Base-by-base conservation (phyloP, 2,797 vertebrate species). In the Enteromius argenteus region DNA sequence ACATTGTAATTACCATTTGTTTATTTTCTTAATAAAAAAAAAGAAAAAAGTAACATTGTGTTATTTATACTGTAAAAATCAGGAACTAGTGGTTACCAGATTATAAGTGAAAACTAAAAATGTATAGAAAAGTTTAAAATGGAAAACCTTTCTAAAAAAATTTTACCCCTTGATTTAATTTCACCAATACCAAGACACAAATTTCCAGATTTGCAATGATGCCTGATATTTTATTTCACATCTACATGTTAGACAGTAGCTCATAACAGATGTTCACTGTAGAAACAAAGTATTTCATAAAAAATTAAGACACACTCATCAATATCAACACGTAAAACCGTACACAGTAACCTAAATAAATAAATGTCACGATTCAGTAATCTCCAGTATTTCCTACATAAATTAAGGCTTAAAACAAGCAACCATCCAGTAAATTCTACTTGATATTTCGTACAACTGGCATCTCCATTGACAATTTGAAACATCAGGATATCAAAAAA, bases 231-330 rank as follows among this genome's bases (percentile, higher is more conserved):
- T 94, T 95, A 92, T 93, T 97, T 98, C 94, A 95, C 94, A 95
- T 96, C 96, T 95, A 94, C 94, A 96, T 92, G 95, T 97, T 96
- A 96, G 95, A 96, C 92, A 90, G 92, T 91, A 96, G 95, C 95
- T 95, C 95, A 93, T 95, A 94, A 96, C 95, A 95, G 95, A 95
- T 92, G 93, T 93, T 93, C 94, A 94, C 95, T 95, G 95, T 96
- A 95, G 92, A 94, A 95, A 95, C 93, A 91, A 95, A 89, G 73
- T 83, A 79, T 90, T 89, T 88, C 94, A 95, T 96, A 95, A 93
- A 95, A 94, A 95, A 96, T 94, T 94, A 91, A 93, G 91, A 94
- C 95, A 95, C 62, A 84, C 62, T 66, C 94, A 27, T 53, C 39
- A 68, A 76, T 39, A 42, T 95, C 93, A 95, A 95, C 95, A 94